These are phyloP conservation scores for Ammodytes marinus DNA, from an alignment of 2,113 vertebrate species.

Conservation along the genomic window DNA sequence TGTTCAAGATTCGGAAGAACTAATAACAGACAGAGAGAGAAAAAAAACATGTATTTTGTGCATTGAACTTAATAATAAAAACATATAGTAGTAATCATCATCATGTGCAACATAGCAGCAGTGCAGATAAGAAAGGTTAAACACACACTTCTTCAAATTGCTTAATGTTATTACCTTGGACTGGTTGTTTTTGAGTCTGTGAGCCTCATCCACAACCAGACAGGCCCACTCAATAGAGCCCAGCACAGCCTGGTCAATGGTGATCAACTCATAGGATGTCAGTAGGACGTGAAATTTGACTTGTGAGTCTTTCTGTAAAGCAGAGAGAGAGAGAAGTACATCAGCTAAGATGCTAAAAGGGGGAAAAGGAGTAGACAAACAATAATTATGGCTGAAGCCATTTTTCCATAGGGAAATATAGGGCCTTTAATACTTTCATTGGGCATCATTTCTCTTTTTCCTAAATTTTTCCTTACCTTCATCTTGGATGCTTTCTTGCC, in stretches of 20 bases:
- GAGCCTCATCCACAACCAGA: conserved; percentile 97
- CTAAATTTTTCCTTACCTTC: conserved; percentile 86
- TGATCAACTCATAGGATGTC: conserved; percentile 96
- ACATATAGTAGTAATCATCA: background rate
- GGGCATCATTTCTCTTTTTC: background rate
- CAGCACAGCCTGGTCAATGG: conserved; percentile 95
- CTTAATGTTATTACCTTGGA: conserved; percentile 88
- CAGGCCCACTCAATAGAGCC: conserved; percentile 98
- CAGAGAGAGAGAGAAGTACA: conserved; percentile 6
- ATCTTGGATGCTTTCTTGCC: conserved; percentile 97
- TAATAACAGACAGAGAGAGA: conserved; percentile 64
- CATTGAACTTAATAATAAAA: background rate
- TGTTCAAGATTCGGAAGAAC: conserved; percentile 97
- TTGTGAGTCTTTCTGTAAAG: conserved; percentile 93
- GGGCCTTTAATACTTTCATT: background rate
- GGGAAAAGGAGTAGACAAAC: background rate
- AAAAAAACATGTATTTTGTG: background rate
- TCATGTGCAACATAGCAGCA: background rate
- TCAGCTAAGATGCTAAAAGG: background rate
- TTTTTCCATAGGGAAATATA: background rate
- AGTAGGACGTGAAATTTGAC: conserved; percentile 97
- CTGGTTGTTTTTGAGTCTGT: conserved; percentile 98
- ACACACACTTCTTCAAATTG: background rate
- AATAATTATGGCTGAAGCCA: background rate
- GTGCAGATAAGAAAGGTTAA: background rate